Base-by-base conservation (phyloP, 2,113 vertebrate species). In the Rostratula benghalensis region DNA sequence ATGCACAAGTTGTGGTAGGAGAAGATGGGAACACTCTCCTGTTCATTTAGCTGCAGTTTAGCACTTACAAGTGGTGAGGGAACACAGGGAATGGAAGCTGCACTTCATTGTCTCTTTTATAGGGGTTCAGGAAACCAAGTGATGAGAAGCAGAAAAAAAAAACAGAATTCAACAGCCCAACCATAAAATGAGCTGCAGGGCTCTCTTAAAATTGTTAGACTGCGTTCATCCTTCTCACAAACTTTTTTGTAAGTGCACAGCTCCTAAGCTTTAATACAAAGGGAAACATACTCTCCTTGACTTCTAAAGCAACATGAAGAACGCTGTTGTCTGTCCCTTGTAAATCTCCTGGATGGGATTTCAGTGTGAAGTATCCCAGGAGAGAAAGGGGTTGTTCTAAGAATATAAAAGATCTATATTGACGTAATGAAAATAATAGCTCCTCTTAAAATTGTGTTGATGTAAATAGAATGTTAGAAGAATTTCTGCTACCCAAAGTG, bases 321-420 rank as follows among this genome's bases (percentile, higher is more conserved):
- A 65, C 83, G 31, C 23, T 67, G 24, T 94, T 94, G 89, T 85
- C 83, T 94, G 92, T 93, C 50, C 86, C 89, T 75, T 89, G 83
- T 94, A 97, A 91, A 94, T 94, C 92, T 96, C 67, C 67, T 95
- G 91, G 77, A 91, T 96, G 61, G 88, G 83, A 94, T 95, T 96
- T 96, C 82, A 95, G 83, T 82, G 91, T 96, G 92, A 94, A 95
- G 50, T 76, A 83, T 94, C 92, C 93, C 89, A 89, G 86, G 90
- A 87, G 94, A 89, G 70, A 89, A 53, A 64, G 76, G 83, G 39
- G 61, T 74, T 94, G 83, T 87, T 94, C 86, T 85, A 61, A 79
- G 90, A 84, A 94, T 92, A 95, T 79, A 87, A 96, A 94, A 45
- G 25, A 57, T 93, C 85, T 37, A 25, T 79, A 54, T 21, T 74